These are phyloP conservation scores for Vombatus ursinus DNA, from an alignment of 2,113 vertebrate species.

Conservation along the genomic window DNA sequence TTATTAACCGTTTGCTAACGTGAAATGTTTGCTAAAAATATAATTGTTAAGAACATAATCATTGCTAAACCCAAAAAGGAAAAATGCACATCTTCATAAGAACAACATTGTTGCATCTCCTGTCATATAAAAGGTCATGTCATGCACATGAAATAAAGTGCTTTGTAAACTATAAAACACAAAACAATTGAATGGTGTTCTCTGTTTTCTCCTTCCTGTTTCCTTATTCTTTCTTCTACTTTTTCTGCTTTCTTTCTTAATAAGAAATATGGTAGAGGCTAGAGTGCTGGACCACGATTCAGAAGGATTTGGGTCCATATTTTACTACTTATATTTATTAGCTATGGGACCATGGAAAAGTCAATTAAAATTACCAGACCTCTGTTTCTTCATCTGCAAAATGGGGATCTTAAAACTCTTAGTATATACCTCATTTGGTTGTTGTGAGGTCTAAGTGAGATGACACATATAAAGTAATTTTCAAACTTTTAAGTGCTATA, in stretches of 20 bases:
- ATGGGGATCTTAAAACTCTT: neutral
- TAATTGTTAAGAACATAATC: neutral
- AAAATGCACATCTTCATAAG: neutral
- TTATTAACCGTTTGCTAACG: neutral
- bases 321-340: neutral
- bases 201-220: neutral
- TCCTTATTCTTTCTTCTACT: neutral
- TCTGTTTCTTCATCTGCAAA: neutral
- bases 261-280: neutral
- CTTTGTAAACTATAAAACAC: neutral
- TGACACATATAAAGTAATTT: neutral
- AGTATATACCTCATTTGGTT: neutral
- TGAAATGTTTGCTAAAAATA: neutral
- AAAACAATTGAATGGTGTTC: neutral
- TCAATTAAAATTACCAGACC: neutral
- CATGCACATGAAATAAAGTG: neutral
- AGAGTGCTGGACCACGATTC: neutral
- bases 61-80: neutral
- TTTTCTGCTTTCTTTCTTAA: neutral
- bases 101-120: neutral
- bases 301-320: neutral
- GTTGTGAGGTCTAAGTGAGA: neutral
- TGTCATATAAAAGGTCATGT: neutral
- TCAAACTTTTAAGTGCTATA: neutral
- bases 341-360: neutral